Evolutionary conservation across 2,888 invertebrate genomes (phyloP).

Genomic region (Ephialtes manifestator): DNA sequence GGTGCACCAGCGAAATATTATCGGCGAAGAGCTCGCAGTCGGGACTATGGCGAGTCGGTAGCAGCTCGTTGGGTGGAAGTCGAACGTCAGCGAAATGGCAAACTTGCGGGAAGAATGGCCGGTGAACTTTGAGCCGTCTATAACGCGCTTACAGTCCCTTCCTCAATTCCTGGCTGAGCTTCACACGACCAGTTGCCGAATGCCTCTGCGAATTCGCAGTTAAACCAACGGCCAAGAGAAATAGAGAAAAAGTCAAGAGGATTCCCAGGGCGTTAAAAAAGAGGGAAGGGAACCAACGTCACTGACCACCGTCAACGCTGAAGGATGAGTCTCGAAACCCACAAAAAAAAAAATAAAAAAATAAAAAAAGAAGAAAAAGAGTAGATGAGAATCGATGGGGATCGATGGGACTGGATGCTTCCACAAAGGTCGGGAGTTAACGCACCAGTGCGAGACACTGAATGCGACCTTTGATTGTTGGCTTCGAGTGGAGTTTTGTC

Average conservation of each 20-base stretch:
- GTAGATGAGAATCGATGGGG: conserved; percentile 14
- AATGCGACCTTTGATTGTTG: conserved; percentile 61
- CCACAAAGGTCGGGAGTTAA: conserved; percentile 31
- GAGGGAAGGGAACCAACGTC: not conserved
- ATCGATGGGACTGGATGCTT: conserved; percentile 1
- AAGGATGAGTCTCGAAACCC: conserved; percentile 18
- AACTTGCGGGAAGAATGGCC: conserved; percentile 71
- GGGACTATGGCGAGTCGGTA: conserved; percentile 19
- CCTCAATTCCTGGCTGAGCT: conserved; percentile 4
- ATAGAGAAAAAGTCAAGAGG: conserved; percentile 1
- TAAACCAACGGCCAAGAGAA: conserved; percentile 14
- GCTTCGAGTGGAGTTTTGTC: conserved; percentile 2
- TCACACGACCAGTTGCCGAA: conserved; percentile 13
- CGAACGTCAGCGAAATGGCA: conserved; percentile 74
- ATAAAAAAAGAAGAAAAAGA: not conserved
- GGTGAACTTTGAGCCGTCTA: conserved; percentile 73
- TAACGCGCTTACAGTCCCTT: conserved; percentile 62
- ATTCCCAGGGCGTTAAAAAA: not conserved
- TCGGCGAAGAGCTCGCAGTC: conserved; percentile 57
- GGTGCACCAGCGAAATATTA: conserved; percentile 70
- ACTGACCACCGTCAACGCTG: conserved; percentile 34
- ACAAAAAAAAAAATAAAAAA: not conserved
- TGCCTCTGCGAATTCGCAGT: conserved; percentile 31
- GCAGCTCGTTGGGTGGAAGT: conserved; percentile 55
- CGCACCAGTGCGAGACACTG: conserved; percentile 52